Percentiles rank a stretch among this genome's conserved stretches.
phyloP scores from a whole-genome alignment of 2,888 invertebrate genomes.

The Neoascia interrupta region DNA sequence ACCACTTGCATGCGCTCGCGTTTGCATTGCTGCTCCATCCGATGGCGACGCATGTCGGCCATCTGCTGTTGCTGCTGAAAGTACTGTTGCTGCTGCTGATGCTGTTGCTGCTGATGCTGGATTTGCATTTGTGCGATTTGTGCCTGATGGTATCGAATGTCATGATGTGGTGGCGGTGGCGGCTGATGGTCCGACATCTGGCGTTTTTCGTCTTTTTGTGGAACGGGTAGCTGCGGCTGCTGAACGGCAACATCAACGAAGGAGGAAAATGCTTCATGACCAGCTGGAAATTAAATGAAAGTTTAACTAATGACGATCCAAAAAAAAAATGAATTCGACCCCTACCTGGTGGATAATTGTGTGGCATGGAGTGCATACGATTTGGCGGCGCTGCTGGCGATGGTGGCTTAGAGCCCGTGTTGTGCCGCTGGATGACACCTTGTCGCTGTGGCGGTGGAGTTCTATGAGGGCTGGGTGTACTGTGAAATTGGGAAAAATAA shows the following conservation, averaged over 20 bases:
- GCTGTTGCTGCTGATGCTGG: constrained; percentile 78
- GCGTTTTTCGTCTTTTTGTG: constrained; percentile 81
- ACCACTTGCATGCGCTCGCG: constrained; percentile 33
- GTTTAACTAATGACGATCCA: neutral
- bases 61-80: constrained; percentile 73
- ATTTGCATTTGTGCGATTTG: constrained; percentile 81
- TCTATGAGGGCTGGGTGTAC: constrained; percentile 80
- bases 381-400: constrained; percentile 81
- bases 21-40: constrained; percentile 70
- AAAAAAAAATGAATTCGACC: neutral
- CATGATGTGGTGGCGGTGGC: constrained; percentile 76
- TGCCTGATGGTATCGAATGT: constrained; percentile 75
- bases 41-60: constrained; percentile 62
- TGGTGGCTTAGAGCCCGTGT: constrained; percentile 82
- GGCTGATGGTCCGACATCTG: constrained; percentile 71
- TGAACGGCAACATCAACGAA: constrained; percentile 95
- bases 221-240: constrained; percentile 92
- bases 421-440: constrained; percentile 89
- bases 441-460: constrained; percentile 82
- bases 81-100: constrained; percentile 75
- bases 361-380: constrained; percentile 80
- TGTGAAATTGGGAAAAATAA: constrained; percentile 57
- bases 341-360: constrained; percentile 80
- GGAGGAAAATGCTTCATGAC: constrained; percentile 92
- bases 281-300: constrained; percentile 75